Conservation (phyloP, 2,888 invertebrate genomes). For the Cantharis flavilabris region DNA sequence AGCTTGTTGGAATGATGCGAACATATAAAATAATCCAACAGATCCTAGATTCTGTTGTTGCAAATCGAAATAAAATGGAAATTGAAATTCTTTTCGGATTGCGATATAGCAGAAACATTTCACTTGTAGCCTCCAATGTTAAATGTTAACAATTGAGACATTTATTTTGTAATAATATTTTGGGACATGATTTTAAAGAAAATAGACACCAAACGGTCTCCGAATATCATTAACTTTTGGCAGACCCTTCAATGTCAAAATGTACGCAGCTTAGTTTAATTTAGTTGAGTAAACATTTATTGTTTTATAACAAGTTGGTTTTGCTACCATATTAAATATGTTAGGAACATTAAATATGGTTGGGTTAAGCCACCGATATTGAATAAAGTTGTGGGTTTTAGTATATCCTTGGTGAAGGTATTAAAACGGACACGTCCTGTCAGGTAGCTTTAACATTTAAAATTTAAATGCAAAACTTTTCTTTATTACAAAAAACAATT, state of each 20-base stretch:
- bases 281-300: conserved; percentile 18
- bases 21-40: neutral
- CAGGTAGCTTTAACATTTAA: neutral
- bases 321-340: conserved; percentile 2
- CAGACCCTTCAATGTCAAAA: conserved; percentile 23
- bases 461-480: neutral
- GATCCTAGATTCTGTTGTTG: neutral
- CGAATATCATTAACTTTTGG: conserved; percentile 18
- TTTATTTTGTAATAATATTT: neutral
- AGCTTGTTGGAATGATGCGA: neutral
- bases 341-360: conserved; percentile 5
- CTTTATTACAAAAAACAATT: neutral
- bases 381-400: conserved; percentile 4
- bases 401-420: conserved; percentile 5
- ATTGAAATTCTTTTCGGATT: neutral
- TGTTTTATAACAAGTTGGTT: conserved; percentile 17
- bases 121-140: neutral
- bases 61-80: neutral
- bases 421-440: neutral
- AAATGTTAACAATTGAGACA: neutral
- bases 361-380: conserved; percentile 7
- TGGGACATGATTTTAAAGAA: neutral
- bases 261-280: conserved; percentile 16
- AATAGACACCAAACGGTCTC: conserved; percentile 23
- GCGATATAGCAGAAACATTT: neutral